phyloP scores from a whole-genome alignment of 2,797 vertebrate genomes.

The Peromyscus nudipes region DNA sequence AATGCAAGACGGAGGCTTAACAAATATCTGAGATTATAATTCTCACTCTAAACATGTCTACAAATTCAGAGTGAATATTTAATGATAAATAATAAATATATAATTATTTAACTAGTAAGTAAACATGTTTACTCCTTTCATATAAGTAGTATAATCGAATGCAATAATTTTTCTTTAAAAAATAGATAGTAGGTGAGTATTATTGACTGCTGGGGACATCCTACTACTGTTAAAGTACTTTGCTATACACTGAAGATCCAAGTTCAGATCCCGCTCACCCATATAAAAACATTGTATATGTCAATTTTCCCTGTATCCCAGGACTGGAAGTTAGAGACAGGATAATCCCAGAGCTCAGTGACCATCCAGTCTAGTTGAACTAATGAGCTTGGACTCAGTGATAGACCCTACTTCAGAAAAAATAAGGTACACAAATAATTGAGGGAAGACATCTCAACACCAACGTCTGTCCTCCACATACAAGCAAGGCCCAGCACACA shows the following conservation, averaged over 20 bases:
- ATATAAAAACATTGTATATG: accelerated
- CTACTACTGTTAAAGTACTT: not conserved
- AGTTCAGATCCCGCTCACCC: too few species aligned
- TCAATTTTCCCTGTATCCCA: not conserved
- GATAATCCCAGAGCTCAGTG: not conserved
- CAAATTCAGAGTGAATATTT: not conserved
- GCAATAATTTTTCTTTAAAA: not conserved
- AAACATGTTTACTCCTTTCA: not conserved
- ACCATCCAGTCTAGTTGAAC: not conserved
- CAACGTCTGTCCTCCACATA: not conserved
- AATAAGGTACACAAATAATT: not conserved
- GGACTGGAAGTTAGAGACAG: too few species aligned
- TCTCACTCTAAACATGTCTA: not conserved
- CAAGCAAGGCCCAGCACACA: not conserved
- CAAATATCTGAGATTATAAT: not conserved
- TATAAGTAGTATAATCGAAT: not conserved
- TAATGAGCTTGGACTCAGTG: not conserved
- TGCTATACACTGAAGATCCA: not conserved
- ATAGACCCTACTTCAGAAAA: not conserved
- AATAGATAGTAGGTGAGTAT: too few species aligned
- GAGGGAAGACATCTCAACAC: not conserved
- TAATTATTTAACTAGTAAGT: not conserved
- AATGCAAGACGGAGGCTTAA: not conserved
- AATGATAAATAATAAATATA: not conserved
- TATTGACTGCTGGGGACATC: too few species aligned